These are phyloP conservation scores for Oreochromis grahami DNA, from an alignment of 2,797 vertebrate species.

Conservation along the genomic window DNA sequence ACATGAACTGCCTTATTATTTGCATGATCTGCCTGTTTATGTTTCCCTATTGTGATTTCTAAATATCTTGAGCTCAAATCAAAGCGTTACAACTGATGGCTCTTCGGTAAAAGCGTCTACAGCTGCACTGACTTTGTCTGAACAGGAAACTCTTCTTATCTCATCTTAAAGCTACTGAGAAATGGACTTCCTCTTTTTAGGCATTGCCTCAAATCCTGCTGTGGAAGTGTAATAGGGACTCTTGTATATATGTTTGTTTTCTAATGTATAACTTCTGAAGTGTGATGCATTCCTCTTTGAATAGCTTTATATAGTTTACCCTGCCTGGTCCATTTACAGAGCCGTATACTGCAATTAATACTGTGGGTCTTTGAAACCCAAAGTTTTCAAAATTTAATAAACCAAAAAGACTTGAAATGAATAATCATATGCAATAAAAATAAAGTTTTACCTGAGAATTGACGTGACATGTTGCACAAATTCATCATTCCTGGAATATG, in stretches of 20 bases:
- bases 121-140: constrained; percentile 17
- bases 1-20: constrained; percentile 52
- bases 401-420: not conserved
- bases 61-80: not conserved
- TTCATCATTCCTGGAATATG: not conserved
- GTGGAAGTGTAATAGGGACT: not conserved
- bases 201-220: not conserved
- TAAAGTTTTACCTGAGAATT: not conserved
- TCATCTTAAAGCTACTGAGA: not conserved
- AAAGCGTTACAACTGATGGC: not conserved
- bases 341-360: not conserved
- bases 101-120: not conserved
- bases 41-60: not conserved
- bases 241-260: not conserved
- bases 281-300: not conserved
- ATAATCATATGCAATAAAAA: not conserved
- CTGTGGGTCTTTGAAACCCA: not conserved
- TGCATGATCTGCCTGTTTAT: constrained; percentile 72
- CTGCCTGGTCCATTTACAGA: not conserved
- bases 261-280: not conserved
- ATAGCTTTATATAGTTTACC: not conserved
- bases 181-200: not conserved
- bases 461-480: not conserved
- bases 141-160: not conserved
- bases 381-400: not conserved